These are phyloP conservation scores for Scleropages formosus DNA, from an alignment of 2,797 vertebrate species.

Conservation along the genomic window DNA sequence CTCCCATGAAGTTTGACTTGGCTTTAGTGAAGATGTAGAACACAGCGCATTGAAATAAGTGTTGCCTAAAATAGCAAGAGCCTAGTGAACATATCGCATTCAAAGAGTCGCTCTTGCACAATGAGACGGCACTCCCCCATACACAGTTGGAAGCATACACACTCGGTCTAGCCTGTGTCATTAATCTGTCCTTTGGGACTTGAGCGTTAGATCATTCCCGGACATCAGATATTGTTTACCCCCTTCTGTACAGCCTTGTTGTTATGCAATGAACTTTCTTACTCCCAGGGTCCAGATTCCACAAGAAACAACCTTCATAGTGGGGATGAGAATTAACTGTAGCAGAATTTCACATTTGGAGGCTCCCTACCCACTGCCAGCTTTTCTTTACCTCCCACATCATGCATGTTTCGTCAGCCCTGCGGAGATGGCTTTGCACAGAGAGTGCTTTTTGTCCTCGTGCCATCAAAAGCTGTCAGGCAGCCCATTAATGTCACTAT, in stretches of 20 bases:
- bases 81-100: constrained; percentile 31
- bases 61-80: constrained; percentile 31
- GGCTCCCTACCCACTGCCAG: too few relatives aligned
- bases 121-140: background rate
- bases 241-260: too few relatives aligned
- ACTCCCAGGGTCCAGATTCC: too few relatives aligned
- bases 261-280: too few relatives aligned
- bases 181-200: background rate
- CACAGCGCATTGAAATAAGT: constrained; percentile 5
- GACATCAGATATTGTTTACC: background rate
- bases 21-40: constrained; percentile 10
- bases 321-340: too few relatives aligned
- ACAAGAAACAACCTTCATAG: too few relatives aligned
- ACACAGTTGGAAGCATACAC: too few relatives aligned
- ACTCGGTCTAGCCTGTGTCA: too few relatives aligned
- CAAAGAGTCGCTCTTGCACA: background rate
- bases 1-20: constrained; percentile 31
- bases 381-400: background rate
- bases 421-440: background rate
- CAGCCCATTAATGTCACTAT: background rate
- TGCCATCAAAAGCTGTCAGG: background rate
- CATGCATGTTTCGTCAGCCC: background rate
- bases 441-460: background rate
- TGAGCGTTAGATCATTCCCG: background rate
- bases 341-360: too few relatives aligned